Evolutionary conservation across 2,113 vertebrate species (phyloP).

Genomic region (Archocentrus centrarchus): DNA sequence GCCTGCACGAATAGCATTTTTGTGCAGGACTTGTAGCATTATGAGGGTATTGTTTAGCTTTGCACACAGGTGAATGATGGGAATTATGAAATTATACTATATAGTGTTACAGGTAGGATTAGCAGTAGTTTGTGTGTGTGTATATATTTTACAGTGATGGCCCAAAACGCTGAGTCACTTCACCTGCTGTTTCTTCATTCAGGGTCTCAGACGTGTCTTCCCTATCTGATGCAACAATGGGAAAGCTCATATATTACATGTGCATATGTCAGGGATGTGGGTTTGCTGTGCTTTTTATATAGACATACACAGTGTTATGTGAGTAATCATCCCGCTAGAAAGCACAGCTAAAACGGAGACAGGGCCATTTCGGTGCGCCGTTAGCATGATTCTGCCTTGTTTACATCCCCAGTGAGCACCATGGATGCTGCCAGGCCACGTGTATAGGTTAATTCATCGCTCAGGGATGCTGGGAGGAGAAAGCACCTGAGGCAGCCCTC

Average conservation of each 20-base stretch:
- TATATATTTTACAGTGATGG: not conserved
- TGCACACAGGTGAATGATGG: not conserved
- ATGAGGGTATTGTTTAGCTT: not conserved
- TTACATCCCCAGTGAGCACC: slow-evolving; percentile 56
- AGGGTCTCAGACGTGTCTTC: slow-evolving; percentile 14
- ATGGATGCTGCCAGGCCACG: slow-evolving; percentile 51
- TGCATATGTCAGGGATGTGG: not conserved
- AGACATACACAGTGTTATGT: not conserved
- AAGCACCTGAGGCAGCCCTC: slow-evolving; percentile 3
- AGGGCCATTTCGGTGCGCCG: slow-evolving; percentile 12
- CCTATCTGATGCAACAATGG: slow-evolving; percentile 38
- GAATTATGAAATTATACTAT: not conserved
- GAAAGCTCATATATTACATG: not conserved
- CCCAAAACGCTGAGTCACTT: slow-evolving; percentile 75
- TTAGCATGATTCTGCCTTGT: slow-evolving; percentile 55
- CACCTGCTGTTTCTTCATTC: slow-evolving; percentile 40
- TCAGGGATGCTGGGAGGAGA: slow-evolving; percentile 7
- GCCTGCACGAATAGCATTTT: not conserved
- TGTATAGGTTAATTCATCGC: slow-evolving; percentile 33
- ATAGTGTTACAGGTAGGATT: not conserved
- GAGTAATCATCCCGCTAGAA: not conserved
- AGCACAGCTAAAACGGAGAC: not conserved
- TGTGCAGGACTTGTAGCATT: not conserved
- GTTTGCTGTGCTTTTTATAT: not conserved
- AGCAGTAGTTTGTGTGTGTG: not conserved